Evolutionary conservation across 2,888 invertebrate species (phyloP).

Genomic region (Cosmia pyralina): DNA sequence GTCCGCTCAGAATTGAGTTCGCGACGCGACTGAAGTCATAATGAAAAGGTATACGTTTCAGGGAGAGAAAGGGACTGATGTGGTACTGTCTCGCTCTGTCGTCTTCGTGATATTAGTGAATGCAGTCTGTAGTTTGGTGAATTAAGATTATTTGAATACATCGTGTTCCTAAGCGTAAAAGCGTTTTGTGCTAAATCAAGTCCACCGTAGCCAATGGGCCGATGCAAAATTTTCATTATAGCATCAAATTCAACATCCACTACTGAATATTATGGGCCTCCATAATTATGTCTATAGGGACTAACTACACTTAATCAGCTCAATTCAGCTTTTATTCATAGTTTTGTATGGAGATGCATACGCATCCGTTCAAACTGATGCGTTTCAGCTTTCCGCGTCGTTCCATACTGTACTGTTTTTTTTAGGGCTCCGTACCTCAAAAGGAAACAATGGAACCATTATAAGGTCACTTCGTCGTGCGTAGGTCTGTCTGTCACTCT

Average conservation of each 20-base stretch:
- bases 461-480: too few relatives aligned
- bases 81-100: constrained; percentile 43
- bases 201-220: neutral
- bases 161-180: constrained; percentile 7
- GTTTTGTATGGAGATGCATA: too few relatives aligned
- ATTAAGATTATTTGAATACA: constrained; percentile 50
- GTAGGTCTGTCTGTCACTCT: too few relatives aligned
- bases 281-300: too few relatives aligned
- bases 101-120: constrained; percentile 64
- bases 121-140: constrained; percentile 61
- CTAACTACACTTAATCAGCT: too few relatives aligned
- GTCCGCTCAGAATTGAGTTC: constrained; percentile 48
- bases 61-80: constrained; percentile 53
- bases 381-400: too few relatives aligned
- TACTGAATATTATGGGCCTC: neutral
- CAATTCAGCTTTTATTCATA: too few relatives aligned
- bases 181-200: neutral
- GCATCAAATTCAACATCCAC: neutral
- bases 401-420: too few relatives aligned
- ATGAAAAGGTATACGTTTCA: constrained; percentile 68
- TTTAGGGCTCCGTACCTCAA: too few relatives aligned
- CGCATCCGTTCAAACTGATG: too few relatives aligned
- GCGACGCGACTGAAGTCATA: constrained; percentile 68
- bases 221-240: neutral
- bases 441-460: too few relatives aligned